Base-by-base conservation (phyloP, 1,140 invertebrate genomes). In the Drosophila sp. region DNA sequence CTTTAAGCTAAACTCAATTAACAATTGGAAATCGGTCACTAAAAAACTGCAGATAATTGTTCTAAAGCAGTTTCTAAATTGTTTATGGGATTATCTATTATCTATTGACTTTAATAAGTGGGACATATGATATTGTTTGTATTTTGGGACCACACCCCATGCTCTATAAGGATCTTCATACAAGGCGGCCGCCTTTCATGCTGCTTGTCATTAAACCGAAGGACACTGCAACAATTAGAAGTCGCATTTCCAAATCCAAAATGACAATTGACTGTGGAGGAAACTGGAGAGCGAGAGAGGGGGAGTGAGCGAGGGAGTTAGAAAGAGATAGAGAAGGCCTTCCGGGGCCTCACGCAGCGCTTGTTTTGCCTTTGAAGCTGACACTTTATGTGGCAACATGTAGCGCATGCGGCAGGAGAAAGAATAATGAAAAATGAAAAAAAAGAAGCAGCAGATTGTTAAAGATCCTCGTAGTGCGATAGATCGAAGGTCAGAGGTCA, bases 381-480 rank as follows among this genome's bases (percentile, higher is more conserved):
- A 89, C 83, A 89, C 83, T 89, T 89, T 83, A 82, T 89, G 83
- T 83, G 83, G 83, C 82, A 87, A 89, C 83, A 79, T 87, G 82
- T 71, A 80, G 81, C 65, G 81, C 64, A 71, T 63, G 56, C 69
- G 62, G 63, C 38, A 11, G 51, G 14, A 18, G 14, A 8, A 41
- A 25, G 34, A 72, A n/a, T n/a, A n/a, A n/a, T n/a, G n/a, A n/a
- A n/a, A n/a, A n/a, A n/a, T n/a, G n/a, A n/a, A n/a, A n/a, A n/a
- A n/a, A n/a, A 65, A 63, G 54, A 72, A 21, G 21, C 1, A 21
- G 21, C 21, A 21, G 21, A 21, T 21, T 4, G 21, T 21, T 21
- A 4, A 21, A 21, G 21, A 21, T 21, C 21, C 1, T 21, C 21
- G 4, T 21, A 21, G 21, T 2, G 1, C 21, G 21, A n/a, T 4